These are phyloP conservation scores for Vulpes ferrilata DNA, from an alignment of 2,113 vertebrate species.

Conservation along the genomic window DNA sequence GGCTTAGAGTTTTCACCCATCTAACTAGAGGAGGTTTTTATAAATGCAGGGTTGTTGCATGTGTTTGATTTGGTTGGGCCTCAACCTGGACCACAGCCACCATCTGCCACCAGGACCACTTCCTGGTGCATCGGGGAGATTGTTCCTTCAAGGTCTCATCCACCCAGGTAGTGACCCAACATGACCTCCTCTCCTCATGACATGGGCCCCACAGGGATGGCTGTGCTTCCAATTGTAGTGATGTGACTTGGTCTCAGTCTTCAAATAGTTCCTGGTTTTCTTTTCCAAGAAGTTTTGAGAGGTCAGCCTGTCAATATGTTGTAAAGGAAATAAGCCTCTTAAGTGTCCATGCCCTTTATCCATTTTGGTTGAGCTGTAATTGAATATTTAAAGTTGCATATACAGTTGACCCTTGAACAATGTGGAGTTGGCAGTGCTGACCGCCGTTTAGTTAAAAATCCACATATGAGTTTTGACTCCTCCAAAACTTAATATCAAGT, in stretches of 20 bases:
- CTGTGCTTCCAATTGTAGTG: neutral
- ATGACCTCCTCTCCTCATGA: neutral
- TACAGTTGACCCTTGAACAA: neutral
- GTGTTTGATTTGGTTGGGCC: constrained; percentile 63
- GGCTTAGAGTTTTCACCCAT: neutral
- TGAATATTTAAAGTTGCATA: neutral
- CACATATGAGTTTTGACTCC: neutral
- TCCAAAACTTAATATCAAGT: neutral
- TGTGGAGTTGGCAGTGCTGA: neutral
- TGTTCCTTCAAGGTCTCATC: constrained; percentile 58
- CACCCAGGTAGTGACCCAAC: neutral
- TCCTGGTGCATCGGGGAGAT: constrained; percentile 44
- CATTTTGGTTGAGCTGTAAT: neutral
- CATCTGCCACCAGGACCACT: constrained; percentile 50
- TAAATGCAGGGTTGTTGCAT: neutral
- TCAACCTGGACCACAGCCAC: constrained; percentile 37
- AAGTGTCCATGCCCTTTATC: neutral
- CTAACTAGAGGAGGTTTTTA: neutral
- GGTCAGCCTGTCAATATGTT: neutral
- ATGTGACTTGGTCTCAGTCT: neutral
- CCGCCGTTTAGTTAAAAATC: neutral
- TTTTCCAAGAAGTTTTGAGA: constrained; percentile 27
- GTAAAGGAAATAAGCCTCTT: constrained; percentile 23
- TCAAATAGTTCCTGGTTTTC: constrained; percentile 23
- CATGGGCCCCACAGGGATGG: neutral